These are phyloP conservation scores for Halictus rubicundus DNA, from an alignment of 1,140 invertebrate genomes.

Conservation along the genomic window DNA sequence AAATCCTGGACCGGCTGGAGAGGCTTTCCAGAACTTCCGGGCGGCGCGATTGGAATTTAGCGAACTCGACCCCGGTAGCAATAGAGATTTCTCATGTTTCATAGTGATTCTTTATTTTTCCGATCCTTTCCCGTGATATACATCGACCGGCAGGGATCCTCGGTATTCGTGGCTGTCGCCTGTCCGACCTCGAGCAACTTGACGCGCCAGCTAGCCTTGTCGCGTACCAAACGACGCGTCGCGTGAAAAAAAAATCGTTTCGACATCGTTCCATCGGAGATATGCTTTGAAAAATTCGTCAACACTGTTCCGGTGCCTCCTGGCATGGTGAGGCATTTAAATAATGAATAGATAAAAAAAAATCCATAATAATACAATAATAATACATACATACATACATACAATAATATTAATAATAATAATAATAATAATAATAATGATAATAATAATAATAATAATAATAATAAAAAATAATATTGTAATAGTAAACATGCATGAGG, in stretches of 20 bases:
- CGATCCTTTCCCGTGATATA: too few relatives aligned
- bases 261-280: background rate
- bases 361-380: conserved; percentile 44
- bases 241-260: background rate
- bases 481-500: conserved; percentile 77
- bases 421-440: conserved; percentile 62
- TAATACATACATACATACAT: conserved; percentile 57
- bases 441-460: conserved; percentile 59
- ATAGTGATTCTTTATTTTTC: too few relatives aligned
- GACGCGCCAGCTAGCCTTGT: conserved; percentile 55
- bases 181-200: conserved; percentile 10
- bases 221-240: background rate
- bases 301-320: conserved; percentile 22
- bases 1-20: conserved; percentile 29
- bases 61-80: background rate
- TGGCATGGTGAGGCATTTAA: conserved; percentile 2
- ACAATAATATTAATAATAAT: conserved; percentile 70
- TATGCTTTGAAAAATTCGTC: conserved; percentile 32
- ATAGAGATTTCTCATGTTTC: background rate
- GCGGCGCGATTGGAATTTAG: too few relatives aligned
- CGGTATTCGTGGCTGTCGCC: conserved; percentile 12
- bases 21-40: conserved; percentile 45
- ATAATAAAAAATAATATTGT: conserved; percentile 72
- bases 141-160: conserved; percentile 22
- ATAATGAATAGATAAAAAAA: conserved; percentile 44